A percentile compares a stretch with the other conserved stretches of the same genome.
Evolutionary conservation across 1,140 invertebrate species (phyloP).

Genomic region (Camponotus pennsylvanicus): DNA sequence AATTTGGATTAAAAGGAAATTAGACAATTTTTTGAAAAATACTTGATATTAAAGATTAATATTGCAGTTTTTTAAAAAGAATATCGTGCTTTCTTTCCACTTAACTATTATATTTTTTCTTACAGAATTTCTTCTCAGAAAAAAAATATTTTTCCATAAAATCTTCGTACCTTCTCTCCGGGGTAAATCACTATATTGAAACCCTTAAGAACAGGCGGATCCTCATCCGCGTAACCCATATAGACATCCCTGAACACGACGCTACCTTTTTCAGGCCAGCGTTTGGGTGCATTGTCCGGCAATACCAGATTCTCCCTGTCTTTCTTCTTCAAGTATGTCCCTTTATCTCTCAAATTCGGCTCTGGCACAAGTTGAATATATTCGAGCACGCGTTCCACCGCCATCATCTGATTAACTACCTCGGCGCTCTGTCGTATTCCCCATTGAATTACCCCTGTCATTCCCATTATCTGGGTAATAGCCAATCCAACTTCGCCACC

Average conservation of each 20-base stretch:
- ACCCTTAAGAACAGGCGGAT: conserved; percentile 87
- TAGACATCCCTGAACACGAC: conserved; percentile 87
- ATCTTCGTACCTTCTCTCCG: conserved; percentile 82
- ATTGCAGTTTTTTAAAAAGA: too few species aligned
- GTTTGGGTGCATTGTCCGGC: conserved; percentile 82
- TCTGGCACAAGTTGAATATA: conserved; percentile 90
- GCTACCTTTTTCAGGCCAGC: conserved; percentile 91
- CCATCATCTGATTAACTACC: conserved; percentile 93
- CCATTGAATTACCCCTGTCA: conserved; percentile 91
- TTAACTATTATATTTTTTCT: not conserved
- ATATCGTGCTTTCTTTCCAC: not conserved
- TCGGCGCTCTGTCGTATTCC: conserved; percentile 91
- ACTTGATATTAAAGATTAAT: not conserved
- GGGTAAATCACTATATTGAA: conserved; percentile 86
- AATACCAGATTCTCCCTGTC: conserved; percentile 71
- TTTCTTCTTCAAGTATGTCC: conserved; percentile 83
- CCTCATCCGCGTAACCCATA: conserved; percentile 86
- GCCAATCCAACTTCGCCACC: conserved; percentile 88
- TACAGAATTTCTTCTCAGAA: not conserved
- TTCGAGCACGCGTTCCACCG: conserved; percentile 92
- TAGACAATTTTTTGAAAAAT: too few species aligned
- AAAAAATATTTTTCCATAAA: not conserved
- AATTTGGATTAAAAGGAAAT: too few species aligned
- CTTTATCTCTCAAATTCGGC: conserved; percentile 84
- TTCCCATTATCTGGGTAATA: conserved; percentile 86